These are phyloP conservation scores for Mycetomoellerius zeteki DNA, from an alignment of 1,140 invertebrate species.

Conservation along the genomic window DNA sequence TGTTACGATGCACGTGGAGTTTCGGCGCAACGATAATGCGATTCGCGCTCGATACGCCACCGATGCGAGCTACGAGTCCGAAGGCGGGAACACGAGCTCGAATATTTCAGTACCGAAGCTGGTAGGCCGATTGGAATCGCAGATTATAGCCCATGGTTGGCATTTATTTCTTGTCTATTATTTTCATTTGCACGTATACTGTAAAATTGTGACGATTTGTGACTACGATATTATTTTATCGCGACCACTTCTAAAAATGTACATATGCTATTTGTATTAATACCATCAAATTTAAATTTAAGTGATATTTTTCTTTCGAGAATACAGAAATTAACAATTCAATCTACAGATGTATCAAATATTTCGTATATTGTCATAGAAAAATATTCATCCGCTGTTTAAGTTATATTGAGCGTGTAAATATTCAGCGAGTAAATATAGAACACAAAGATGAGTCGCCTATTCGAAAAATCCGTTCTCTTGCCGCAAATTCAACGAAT, in stretches of 20 bases:
- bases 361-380: not conserved
- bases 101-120: conserved; percentile 30
- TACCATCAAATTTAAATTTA: not conserved
- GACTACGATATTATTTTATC: not conserved
- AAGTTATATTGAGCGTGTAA: not conserved
- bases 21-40: conserved; percentile 76
- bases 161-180: conserved; percentile 16
- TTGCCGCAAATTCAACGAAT: conserved; percentile 20
- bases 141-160: conserved; percentile 19
- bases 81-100: conserved; percentile 36
- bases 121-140: conserved; percentile 42
- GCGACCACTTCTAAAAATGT: not conserved
- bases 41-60: conserved; percentile 67
- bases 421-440: too few species aligned
- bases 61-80: conserved; percentile 54
- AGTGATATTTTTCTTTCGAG: not conserved
- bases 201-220: not conserved
- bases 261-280: not conserved
- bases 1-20: conserved; percentile 72
- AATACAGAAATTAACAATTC: not conserved
- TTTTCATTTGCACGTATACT: not conserved
- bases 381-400: not conserved
- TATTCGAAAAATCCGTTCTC: conserved; percentile 1
- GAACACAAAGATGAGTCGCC: not conserved
- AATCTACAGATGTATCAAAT: not conserved